Evolutionary conservation across 2,797 vertebrate species (phyloP).

Genomic region (Morelia viridis): DNA sequence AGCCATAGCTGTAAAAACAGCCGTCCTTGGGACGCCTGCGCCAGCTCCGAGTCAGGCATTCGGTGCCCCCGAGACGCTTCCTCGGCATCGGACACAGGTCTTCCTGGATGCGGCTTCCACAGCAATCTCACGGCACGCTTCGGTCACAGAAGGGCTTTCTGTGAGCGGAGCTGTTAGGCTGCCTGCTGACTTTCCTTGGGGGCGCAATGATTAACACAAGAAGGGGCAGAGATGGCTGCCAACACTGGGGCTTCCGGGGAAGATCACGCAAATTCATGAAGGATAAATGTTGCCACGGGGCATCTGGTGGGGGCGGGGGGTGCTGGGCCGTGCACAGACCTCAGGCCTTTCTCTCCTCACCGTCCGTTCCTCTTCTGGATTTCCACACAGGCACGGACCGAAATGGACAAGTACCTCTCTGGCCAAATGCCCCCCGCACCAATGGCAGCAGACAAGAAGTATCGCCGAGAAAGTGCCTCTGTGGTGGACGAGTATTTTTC

Average conservation of each 20-base stretch:
- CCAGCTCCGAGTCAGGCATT: neutral
- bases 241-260: neutral
- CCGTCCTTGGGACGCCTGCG: neutral
- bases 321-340: neutral
- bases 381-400: slow-evolving; percentile 70
- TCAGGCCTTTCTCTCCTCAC: neutral
- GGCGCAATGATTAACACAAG: neutral
- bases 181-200: neutral
- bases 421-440: slow-evolving; percentile 59
- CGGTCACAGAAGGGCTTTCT: neutral
- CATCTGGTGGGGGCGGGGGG: neutral
- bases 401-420: slow-evolving; percentile 88
- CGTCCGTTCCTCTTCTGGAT: neutral
- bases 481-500: slow-evolving; percentile 91
- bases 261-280: too few relatives aligned
- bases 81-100: neutral
- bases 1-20: neutral
- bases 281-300: neutral
- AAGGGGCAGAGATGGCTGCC: neutral
- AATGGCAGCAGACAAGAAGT: slow-evolving; percentile 79
- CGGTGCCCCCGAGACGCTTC: neutral
- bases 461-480: slow-evolving; percentile 86
- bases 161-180: too few relatives aligned
- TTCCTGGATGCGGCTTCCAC: neutral
- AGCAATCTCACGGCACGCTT: neutral